These are phyloP conservation scores for Molossus alvarezi DNA, from an alignment of 2,797 vertebrate species.

Conservation along the genomic window DNA sequence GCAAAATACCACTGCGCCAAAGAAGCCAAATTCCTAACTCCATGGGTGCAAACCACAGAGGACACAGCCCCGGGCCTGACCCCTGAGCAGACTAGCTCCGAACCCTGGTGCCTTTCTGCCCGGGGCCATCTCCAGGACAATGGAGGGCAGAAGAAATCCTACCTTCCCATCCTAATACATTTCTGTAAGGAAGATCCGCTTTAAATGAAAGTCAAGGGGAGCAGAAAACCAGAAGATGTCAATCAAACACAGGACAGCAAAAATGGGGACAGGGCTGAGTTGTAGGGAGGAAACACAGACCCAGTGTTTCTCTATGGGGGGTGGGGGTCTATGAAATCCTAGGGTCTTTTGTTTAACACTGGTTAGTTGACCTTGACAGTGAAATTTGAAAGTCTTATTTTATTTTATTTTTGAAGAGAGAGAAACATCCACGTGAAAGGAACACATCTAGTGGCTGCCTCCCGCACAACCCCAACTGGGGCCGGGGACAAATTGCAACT, in stretches of 20 bases:
- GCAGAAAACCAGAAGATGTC: background rate
- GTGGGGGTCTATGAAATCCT: background rate
- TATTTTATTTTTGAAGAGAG: too few relatives aligned
- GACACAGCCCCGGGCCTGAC: background rate
- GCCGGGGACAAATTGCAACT: too few relatives aligned
- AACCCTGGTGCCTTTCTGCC: background rate
- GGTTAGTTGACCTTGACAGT: background rate
- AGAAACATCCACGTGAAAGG: too few relatives aligned
- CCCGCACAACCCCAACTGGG: too few relatives aligned
- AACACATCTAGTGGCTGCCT: too few relatives aligned
- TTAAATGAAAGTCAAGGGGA: background rate
- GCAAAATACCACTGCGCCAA: constrained; percentile 55
- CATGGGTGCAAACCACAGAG: constrained; percentile 22
- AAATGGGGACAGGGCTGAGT: background rate
- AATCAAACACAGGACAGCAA: background rate
- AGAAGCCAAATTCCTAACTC: constrained; percentile 58
- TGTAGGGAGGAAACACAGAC: background rate
- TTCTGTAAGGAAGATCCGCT: constrained; percentile 53
- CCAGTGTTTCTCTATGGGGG: background rate
- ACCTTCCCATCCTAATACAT: background rate
- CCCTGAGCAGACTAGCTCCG: background rate
- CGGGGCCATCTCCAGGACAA: background rate
- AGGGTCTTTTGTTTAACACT: background rate
- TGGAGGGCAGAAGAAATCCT: background rate
- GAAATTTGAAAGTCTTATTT: background rate